These are phyloP conservation scores for Caenorhabditis parvicauda DNA, from an alignment of 2,888 invertebrate species.

Conservation along the genomic window DNA sequence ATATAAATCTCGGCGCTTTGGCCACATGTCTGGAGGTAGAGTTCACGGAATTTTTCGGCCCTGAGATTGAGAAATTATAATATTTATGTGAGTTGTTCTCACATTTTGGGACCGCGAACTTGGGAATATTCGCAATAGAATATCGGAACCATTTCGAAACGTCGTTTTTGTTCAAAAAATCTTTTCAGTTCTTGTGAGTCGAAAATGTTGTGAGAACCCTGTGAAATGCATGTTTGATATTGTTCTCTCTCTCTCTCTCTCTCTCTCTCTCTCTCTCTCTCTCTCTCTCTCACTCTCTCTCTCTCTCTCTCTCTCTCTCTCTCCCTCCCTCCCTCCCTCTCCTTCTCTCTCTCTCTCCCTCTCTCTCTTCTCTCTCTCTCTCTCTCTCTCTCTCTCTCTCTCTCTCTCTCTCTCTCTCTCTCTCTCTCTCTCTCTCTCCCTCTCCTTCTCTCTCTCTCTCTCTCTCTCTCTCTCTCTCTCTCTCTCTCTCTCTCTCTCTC, in stretches of 20 bases:
- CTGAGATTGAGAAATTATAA: neutral
- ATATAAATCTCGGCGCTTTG: too few species aligned
- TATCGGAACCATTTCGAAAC: neutral
- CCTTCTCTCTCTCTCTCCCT: constrained; percentile 12
- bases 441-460: neutral
- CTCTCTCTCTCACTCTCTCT: neutral
- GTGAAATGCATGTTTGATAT: neutral
- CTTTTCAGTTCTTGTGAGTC: neutral
- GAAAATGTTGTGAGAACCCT: neutral
- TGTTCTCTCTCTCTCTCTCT: neutral
- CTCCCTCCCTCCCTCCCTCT: constrained; percentile 10
- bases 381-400: constrained; percentile 8
- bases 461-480: constrained; percentile 6
- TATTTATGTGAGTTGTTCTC: neutral
- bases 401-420: constrained; percentile 8
- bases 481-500: constrained; percentile 6
- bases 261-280: neutral
- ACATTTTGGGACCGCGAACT: neutral
- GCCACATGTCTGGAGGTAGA: too few species aligned
- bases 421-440: constrained; percentile 5
- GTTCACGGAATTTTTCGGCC: too few species aligned
- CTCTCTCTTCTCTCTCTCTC: constrained; percentile 7
- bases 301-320: constrained; percentile 1
- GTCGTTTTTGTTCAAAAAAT: neutral
- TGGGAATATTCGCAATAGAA: neutral